These are phyloP conservation scores for Ephialtes manifestator DNA, from an alignment of 2,888 invertebrate genomes.

Conservation along the genomic window DNA sequence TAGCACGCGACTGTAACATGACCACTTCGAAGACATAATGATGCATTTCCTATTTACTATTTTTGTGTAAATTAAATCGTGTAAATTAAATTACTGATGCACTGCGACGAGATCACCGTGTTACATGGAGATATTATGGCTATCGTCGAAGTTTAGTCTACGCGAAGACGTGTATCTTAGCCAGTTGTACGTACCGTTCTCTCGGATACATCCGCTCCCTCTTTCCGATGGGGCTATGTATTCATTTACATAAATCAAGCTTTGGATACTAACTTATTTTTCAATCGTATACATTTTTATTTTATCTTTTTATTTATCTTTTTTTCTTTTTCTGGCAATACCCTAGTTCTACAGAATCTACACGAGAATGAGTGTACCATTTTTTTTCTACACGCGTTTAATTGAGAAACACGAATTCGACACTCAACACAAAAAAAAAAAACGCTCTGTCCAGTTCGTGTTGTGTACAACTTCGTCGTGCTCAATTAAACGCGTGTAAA, in stretches of 20 bases:
- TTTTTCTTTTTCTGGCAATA: neutral
- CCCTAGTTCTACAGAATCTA: no score
- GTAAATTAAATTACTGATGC: slow-evolving; percentile 71
- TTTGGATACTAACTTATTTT: slow-evolving; percentile 72
- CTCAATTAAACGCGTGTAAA: no score
- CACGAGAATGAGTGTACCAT: no score
- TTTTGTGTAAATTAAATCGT: slow-evolving; percentile 82
- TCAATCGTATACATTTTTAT: slow-evolving; percentile 58
- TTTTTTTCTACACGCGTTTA: no score
- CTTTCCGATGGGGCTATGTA: slow-evolving; percentile 56
- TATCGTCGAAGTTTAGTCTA: slow-evolving; percentile 58
- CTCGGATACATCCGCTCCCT: slow-evolving; percentile 58
- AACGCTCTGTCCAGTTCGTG: no score
- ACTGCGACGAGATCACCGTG: slow-evolving; percentile 63
- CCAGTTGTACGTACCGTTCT: slow-evolving; percentile 64
- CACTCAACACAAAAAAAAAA: no score
- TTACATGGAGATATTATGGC: slow-evolving; percentile 52
- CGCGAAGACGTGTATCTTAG: slow-evolving; percentile 59
- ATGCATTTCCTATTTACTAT: slow-evolving; percentile 82
- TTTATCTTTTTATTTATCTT: slow-evolving; percentile 25
- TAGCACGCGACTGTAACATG: slow-evolving; percentile 72
- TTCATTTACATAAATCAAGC: slow-evolving; percentile 71
- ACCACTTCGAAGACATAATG: slow-evolving; percentile 78
- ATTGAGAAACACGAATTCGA: no score
- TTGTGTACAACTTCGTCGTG: no score